A percentile compares a stretch with the other conserved stretches of the same genome.
Evolutionary conservation across 2,797 vertebrate genomes (phyloP).

Genomic region (Rachycentron canadum): DNA sequence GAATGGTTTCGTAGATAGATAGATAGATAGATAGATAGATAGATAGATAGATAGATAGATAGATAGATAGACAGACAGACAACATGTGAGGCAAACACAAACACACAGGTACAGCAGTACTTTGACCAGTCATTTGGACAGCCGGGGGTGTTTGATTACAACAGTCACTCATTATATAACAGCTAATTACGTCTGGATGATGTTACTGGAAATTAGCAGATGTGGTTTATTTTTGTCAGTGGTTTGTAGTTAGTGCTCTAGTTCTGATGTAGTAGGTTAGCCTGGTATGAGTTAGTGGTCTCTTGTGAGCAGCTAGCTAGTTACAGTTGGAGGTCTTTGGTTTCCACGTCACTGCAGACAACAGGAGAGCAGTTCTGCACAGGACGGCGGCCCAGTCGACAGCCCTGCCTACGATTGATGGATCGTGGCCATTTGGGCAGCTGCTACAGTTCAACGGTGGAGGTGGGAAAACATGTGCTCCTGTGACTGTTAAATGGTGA

Average conservation of each 20-base stretch:
- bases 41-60: slow-evolving; percentile 38
- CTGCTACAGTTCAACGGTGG: slow-evolving; percentile 42
- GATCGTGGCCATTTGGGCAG: slow-evolving; percentile 29
- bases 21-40: slow-evolving; percentile 48
- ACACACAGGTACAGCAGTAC: slow-evolving; percentile 46
- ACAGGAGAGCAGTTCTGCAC: slow-evolving; percentile 44
- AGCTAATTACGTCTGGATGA: slow-evolving; percentile 72
- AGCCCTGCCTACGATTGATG: slow-evolving; percentile 33
- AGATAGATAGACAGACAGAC: slow-evolving; percentile 9
- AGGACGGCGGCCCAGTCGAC: slow-evolving; percentile 26
- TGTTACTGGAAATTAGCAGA: slow-evolving; percentile 72
- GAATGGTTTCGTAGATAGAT: slow-evolving; percentile 10
- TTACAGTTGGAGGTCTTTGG: slow-evolving; percentile 54
- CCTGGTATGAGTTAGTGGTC: slow-evolving; percentile 80
- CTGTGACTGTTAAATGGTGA: slow-evolving; percentile 72
- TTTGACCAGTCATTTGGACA: slow-evolving; percentile 84
- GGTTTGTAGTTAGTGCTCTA: slow-evolving; percentile 82
- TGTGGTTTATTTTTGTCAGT: slow-evolving; percentile 57
- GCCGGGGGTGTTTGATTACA: slow-evolving; percentile 75
- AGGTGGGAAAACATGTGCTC: slow-evolving; percentile 59
- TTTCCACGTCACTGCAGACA: slow-evolving; percentile 46
- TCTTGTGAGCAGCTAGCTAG: slow-evolving; percentile 51
- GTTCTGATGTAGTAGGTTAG: slow-evolving; percentile 84
- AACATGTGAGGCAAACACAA: background rate
- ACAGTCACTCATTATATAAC: slow-evolving; percentile 55